A percentile compares a stretch with the other conserved stretches of the same genome.
These are phyloP conservation scores for Spisula solida DNA, from an alignment of 2,888 invertebrate genomes.

Conservation along the genomic window DNA sequence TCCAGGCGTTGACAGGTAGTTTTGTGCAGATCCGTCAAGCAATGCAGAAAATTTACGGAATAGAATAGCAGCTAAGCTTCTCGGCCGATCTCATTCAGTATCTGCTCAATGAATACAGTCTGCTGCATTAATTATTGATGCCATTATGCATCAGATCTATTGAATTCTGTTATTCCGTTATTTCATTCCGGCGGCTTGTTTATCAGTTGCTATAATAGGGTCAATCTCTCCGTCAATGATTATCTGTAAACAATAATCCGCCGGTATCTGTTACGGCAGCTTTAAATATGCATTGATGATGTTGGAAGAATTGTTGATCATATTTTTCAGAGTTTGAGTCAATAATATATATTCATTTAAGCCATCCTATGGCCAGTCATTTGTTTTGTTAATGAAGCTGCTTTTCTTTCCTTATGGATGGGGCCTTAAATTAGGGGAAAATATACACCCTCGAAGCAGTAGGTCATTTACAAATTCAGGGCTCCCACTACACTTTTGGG, in stretches of 20 bases:
- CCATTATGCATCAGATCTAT: constrained; percentile 15
- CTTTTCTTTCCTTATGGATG: no score
- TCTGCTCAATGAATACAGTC: background rate
- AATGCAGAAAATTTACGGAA: background rate
- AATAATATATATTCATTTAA: no score
- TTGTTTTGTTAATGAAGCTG: no score
- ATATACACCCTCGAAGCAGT: no score
- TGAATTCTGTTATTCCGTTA: background rate
- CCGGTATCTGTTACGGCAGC: background rate
- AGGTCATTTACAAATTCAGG: no score
- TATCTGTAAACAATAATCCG: background rate
- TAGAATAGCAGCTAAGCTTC: background rate
- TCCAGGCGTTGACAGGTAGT: background rate
- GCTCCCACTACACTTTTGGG: no score
- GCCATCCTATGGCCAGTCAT: no score
- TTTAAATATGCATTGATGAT: background rate
- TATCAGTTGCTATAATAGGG: background rate
- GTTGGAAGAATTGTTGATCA: background rate
- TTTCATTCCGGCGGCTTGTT: background rate
- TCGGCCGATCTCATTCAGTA: background rate
- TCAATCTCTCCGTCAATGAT: background rate
- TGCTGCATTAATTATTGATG: background rate
- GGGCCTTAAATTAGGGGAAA: no score
- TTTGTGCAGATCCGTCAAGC: constrained; percentile 11
- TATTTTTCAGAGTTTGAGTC: background rate